A percentile compares a stretch with the other conserved stretches of the same genome.
Conservation (phyloP, 2,797 vertebrate genomes). For the Synaphobranchus kaupii region DNA sequence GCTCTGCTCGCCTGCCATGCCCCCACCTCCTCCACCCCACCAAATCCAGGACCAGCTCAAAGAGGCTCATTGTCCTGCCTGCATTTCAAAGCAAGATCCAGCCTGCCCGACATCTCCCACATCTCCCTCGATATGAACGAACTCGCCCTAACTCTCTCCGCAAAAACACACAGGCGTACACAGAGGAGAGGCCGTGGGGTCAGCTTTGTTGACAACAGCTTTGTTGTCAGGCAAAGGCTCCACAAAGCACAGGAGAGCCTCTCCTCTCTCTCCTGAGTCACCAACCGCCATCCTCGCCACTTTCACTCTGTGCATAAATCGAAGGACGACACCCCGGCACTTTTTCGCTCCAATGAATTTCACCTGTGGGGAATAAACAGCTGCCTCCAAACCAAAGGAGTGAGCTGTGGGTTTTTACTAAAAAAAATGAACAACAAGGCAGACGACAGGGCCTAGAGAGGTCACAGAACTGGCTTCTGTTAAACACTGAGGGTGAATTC, state of each 20-base stretch:
- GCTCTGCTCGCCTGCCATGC: not conserved
- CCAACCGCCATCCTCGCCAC: not conserved
- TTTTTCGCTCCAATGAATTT: not conserved
- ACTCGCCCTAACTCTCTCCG: not conserved
- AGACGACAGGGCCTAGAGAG: not conserved
- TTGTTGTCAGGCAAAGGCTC: not conserved
- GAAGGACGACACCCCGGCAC: not conserved
- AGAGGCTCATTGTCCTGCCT: conserved; percentile 15
- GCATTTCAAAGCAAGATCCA: conserved; percentile 25
- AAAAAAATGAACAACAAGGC: not conserved
- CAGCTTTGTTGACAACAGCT: too few relatives aligned
- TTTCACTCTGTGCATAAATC: not conserved
- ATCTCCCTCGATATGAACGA: not conserved
- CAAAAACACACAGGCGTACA: not conserved
- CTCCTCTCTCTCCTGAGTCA: not conserved
- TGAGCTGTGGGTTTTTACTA: not conserved
- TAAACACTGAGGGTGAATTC: not conserved
- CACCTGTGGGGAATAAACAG: not conserved
- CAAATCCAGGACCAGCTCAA: not conserved
- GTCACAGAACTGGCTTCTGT: not conserved
- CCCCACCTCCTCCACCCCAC: conserved; percentile 6
- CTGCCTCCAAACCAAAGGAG: not conserved
- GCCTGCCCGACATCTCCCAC: conserved; percentile 2
- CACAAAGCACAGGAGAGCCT: not conserved
- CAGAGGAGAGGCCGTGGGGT: not conserved